Percentiles rank a stretch among this genome's conserved stretches.
Conservation (phyloP, 1,140 invertebrate species). For the Diploscapter pachys region DNA sequence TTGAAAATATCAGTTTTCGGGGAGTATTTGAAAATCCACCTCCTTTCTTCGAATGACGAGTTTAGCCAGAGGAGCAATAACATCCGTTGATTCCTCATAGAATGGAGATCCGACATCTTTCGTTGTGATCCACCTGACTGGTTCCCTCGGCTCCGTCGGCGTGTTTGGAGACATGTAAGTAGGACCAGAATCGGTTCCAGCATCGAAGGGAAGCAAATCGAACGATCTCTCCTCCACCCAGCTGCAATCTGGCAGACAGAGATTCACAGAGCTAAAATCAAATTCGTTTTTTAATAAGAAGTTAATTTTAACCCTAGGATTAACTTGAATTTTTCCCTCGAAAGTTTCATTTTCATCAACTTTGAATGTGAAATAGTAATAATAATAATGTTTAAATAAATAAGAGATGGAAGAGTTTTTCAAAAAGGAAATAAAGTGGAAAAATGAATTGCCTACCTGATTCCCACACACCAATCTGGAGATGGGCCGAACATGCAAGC, state of each 20-base stretch:
- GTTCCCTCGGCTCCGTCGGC: constrained; percentile 17
- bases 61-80: constrained; percentile 74
- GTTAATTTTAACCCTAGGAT: too few relatives aligned
- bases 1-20: not conserved
- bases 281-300: too few relatives aligned
- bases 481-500: constrained; percentile 90
- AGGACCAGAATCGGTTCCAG: constrained; percentile 87
- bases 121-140: constrained; percentile 32
- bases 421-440: too few relatives aligned
- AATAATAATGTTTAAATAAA: too few relatives aligned
- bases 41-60: constrained; percentile 59
- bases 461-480: constrained; percentile 91
- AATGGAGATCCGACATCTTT: constrained; percentile 79
- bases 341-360: too few relatives aligned
- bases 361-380: too few relatives aligned
- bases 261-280: constrained; percentile 67
- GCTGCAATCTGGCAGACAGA: constrained; percentile 81
- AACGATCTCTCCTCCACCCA: constrained; percentile 77
- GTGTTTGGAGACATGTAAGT: constrained; percentile 70
- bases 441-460: constrained; percentile 60
- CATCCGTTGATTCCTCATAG: constrained; percentile 72
- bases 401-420: too few relatives aligned
- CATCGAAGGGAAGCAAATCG: constrained; percentile 88
- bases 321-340: too few relatives aligned
- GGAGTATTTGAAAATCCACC: constrained; percentile 2